Conservation (phyloP, 1,140 invertebrate genomes). For the Ridgeia piscesae region DNA sequence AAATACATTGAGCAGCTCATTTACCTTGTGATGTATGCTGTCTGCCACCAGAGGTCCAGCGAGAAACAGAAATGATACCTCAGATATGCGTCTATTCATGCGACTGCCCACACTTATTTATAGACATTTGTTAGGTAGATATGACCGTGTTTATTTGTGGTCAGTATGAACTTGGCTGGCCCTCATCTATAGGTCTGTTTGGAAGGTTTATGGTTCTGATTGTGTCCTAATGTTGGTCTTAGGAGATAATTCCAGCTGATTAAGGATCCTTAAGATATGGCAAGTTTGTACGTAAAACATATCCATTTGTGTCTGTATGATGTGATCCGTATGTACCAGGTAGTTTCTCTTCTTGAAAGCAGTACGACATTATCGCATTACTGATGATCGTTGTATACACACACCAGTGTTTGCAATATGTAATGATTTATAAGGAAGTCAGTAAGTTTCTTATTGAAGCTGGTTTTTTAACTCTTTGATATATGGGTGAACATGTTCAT, state of each 20-base stretch:
- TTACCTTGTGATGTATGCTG: background rate
- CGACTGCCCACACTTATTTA: background rate
- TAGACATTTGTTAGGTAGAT: background rate
- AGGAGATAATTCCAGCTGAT: background rate
- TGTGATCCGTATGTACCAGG: background rate
- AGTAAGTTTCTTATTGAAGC: no score
- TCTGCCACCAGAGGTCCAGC: background rate
- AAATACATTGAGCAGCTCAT: background rate
- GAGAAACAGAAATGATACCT: background rate
- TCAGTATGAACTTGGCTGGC: background rate
- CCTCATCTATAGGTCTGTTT: background rate
- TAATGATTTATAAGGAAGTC: no score
- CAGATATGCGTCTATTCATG: background rate
- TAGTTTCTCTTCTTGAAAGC: background rate
- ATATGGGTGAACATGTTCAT: no score
- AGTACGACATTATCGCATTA: background rate
- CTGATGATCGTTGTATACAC: background rate
- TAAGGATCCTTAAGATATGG: background rate
- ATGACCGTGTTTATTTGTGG: background rate
- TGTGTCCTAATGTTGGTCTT: background rate
- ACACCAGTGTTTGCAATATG: no score
- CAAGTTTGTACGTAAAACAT: background rate
- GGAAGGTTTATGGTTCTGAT: background rate
- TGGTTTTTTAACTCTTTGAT: no score
- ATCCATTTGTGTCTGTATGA: no score